Evolutionary conservation across 2,797 vertebrate genomes (phyloP).

Genomic region (Balearica regulorum): DNA sequence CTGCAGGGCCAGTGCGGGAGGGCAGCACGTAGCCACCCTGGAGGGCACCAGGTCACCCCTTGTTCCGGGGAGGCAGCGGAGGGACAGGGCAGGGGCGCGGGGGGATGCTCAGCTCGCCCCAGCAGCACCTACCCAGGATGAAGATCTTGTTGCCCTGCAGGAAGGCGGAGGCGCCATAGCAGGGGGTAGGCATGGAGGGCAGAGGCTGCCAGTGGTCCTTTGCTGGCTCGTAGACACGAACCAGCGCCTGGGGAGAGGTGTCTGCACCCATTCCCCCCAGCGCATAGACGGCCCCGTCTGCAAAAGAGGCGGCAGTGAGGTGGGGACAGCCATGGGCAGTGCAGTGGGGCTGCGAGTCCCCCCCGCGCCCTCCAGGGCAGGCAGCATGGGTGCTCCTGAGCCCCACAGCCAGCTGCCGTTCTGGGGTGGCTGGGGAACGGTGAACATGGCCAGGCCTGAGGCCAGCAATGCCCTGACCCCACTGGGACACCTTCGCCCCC

Average conservation of each 20-base stretch:
- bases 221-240: slow-evolving; percentile 87
- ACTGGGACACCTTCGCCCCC: background rate
- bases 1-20: background rate
- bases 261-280: slow-evolving; percentile 93
- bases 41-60: background rate
- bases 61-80: background rate
- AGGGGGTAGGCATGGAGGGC: slow-evolving; percentile 94
- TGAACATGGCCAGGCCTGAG: background rate
- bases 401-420: background rate
- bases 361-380: background rate
- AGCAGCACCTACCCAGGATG: slow-evolving; percentile 83
- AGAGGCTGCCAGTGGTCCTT: slow-evolving; percentile 89
- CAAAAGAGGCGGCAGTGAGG: slow-evolving; percentile 15
- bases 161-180: slow-evolving; percentile 90
- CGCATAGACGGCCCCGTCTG: slow-evolving; percentile 91
- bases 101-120: rapidly evolving
- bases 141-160: slow-evolving; percentile 91
- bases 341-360: rapidly evolving
- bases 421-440: rapidly evolving
- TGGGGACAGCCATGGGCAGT: background rate
- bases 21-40: background rate
- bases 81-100: background rate
- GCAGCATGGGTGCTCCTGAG: rapidly evolving
- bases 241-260: slow-evolving; percentile 90
- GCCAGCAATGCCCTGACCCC: background rate